Conservation (phyloP, 2,797 vertebrate genomes). For the Molossus molossus region DNA sequence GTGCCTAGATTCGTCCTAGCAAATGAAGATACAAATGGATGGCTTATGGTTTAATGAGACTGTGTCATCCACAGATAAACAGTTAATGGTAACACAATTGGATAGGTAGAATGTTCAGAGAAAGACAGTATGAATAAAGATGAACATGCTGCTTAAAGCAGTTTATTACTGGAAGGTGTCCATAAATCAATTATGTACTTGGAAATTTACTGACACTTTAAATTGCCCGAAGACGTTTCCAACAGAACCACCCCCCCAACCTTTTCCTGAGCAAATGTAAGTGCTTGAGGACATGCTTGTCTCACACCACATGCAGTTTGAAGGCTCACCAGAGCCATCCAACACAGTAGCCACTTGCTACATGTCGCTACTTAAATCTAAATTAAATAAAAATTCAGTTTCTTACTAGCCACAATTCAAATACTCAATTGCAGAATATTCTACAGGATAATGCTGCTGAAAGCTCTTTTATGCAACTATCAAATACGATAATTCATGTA, state of each 20-base stretch:
- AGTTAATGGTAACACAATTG: background rate
- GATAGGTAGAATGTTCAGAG: background rate
- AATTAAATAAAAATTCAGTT: slow-evolving; percentile 6
- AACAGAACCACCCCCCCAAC: background rate
- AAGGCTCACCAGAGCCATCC: background rate
- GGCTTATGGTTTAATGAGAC: background rate
- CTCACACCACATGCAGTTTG: background rate
- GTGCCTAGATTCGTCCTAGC: background rate
- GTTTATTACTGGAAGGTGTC: background rate
- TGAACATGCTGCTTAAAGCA: background rate
- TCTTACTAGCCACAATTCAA: background rate
- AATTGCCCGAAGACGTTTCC: background rate
- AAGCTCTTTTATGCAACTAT: background rate
- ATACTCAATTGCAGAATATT: background rate
- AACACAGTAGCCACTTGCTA: background rate
- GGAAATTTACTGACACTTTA: background rate
- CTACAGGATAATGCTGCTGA: background rate
- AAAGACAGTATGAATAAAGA: background rate
- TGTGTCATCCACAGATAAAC: background rate
- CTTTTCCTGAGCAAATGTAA: background rate
- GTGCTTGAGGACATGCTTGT: background rate
- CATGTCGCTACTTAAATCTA: background rate
- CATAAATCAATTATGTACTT: background rate
- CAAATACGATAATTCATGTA: background rate
- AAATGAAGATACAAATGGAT: background rate